phyloP scores from a whole-genome alignment of 2,888 invertebrate genomes.

The Eupeodes luniger region DNA sequence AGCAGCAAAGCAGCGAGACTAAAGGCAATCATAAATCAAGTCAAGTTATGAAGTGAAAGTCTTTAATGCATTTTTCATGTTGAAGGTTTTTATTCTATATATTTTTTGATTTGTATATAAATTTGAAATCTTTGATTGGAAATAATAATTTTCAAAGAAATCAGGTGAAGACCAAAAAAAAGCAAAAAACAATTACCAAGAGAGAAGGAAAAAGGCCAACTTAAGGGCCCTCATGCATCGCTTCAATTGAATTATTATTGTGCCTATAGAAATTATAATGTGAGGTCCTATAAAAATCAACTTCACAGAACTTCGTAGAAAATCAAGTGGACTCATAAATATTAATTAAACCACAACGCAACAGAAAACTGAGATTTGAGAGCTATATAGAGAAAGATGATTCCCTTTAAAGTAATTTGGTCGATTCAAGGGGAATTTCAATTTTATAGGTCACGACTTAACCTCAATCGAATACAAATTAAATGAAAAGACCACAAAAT shows the following conservation, averaged over 20 bases:
- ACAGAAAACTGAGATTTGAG: conserved; percentile 35
- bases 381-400: background rate
- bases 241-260: conserved; percentile 32
- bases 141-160: conserved; percentile 19
- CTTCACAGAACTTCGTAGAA: background rate
- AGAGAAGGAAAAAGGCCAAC: conserved; percentile 5
- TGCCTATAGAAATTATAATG: background rate
- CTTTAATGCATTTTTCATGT: conserved; percentile 63
- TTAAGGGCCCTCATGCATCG: conserved; percentile 19
- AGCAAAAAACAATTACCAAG: background rate
- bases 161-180: background rate
- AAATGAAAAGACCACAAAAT: conserved; percentile 26
- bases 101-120: background rate
- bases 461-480: conserved; percentile 55
- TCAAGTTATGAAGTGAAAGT: conserved; percentile 57
- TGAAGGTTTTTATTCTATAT: background rate
- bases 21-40: conserved; percentile 51
- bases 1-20: background rate
- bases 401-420: conserved; percentile 37
- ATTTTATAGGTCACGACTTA: conserved; percentile 62
- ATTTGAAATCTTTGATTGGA: conserved; percentile 17
- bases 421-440: conserved; percentile 16
- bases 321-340: conserved; percentile 62
- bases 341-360: conserved; percentile 38
- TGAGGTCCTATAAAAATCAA: conserved; percentile 4